Base-by-base conservation (phyloP, 1,140 invertebrate genomes). In the Drosophila ananassae region DNA sequence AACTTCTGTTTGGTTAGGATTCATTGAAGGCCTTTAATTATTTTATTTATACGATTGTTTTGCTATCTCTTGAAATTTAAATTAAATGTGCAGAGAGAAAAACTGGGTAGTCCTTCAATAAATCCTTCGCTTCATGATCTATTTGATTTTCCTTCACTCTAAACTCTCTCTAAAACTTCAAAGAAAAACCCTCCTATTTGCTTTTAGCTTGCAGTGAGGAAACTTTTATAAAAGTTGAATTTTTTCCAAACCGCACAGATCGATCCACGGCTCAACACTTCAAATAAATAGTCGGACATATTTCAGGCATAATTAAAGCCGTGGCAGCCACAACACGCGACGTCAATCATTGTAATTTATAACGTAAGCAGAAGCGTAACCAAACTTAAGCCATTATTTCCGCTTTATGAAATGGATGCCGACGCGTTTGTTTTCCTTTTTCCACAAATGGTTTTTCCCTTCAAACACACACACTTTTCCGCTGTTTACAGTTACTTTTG, bases 331-430 rank as follows among this genome's bases (percentile, higher is more conserved):
- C 54, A 52, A 51, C 76, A 84, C 58, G 73, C 68, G 46, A 85
- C 69, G 77, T 81, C 82, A 85, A 85, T 89, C 78, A 85, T 41
- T 74, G 82, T 69, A 76, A 87, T 78, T 81, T 85, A 80, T 78
- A 87, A 61, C 47, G 64, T 13, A 32, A 62, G 62, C 48, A 25
- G 53, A 75, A 67, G 63, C 54, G 53, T 53, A 76, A 67, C 52
- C 47, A 85, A 79, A 68, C 68, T 87, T 60, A 72, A 81, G 78
- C 77, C 82, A 69, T 87, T 60, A 87, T 87, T 87, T 85, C 78
- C 82, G 77, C 63, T 79, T 79, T 54, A 60, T 58, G 66, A 62
- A 72, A 67, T 63, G 62, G 48, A 64, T 56, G 72, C 75, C 63
- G 46, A 32, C 46, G 58, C 63, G 39, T 41, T 47, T 22, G 17